Conservation (phyloP, 2,888 invertebrate species). For the Glaucopsyche alexis region DNA sequence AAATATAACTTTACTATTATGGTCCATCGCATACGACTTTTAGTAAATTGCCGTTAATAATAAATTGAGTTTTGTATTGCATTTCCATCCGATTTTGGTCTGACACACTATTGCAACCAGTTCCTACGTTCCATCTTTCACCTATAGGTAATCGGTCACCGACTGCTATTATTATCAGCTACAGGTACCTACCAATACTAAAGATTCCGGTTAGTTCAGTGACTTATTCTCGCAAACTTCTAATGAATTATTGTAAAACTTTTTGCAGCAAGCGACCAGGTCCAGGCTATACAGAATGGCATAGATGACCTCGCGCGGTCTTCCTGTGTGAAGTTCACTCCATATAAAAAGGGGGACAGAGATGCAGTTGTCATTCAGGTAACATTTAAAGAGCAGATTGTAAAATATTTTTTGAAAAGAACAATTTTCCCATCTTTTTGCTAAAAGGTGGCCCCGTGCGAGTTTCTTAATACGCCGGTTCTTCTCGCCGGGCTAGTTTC, state of each 20-base stretch:
- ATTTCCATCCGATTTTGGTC: background rate
- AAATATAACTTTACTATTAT: too few species aligned
- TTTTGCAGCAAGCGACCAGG: slow-evolving; percentile 61
- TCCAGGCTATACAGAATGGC: slow-evolving; percentile 67
- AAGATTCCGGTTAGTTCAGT: too few species aligned
- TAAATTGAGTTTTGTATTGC: too few species aligned
- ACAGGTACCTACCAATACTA: background rate
- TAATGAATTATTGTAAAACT: background rate
- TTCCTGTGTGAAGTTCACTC: slow-evolving; percentile 74
- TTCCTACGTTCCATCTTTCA: background rate
- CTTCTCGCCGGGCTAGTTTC: too few species aligned
- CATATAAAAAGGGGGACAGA: slow-evolving; percentile 66
- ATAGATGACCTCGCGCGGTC: slow-evolving; percentile 69
- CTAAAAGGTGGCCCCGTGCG: too few species aligned
- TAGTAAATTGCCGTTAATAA: too few species aligned
- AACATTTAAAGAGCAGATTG: background rate
- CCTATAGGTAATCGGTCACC: background rate
- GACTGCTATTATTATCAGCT: background rate
- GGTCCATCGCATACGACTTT: too few species aligned
- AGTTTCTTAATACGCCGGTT: too few species aligned
- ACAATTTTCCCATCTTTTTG: too few species aligned
- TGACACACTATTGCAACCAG: background rate
- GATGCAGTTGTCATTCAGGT: slow-evolving; percentile 76
- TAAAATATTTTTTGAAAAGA: too few species aligned
- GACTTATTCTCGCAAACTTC: too few species aligned